A percentile compares a stretch with the other conserved stretches of the same genome.
Evolutionary conservation across 2,888 invertebrate species (phyloP).

Genomic region (Steinernema scapterisci): DNA sequence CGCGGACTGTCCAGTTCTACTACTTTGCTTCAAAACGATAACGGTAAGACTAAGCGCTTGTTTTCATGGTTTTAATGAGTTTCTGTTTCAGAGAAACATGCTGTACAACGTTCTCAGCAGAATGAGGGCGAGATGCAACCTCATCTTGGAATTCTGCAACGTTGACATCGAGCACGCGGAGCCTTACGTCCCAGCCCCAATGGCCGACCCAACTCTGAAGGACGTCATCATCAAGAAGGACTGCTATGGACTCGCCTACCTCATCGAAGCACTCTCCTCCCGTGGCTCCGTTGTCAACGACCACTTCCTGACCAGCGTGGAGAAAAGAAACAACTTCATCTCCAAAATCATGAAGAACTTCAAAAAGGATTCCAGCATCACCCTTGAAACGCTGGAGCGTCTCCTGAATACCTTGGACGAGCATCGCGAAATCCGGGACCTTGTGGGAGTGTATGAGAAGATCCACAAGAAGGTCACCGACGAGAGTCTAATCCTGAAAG

Average conservation of each 20-base stretch:
- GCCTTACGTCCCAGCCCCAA: background rate
- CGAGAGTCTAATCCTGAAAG: background rate
- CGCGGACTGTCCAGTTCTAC: background rate
- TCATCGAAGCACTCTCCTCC: slow-evolving; percentile 45
- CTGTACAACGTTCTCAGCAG: slow-evolving; percentile 15
- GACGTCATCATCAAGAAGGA: background rate
- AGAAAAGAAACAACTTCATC: slow-evolving; percentile 37
- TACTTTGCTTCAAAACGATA: background rate
- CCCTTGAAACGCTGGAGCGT: slow-evolving; percentile 44
- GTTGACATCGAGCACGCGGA: background rate
- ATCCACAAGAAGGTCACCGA: background rate
- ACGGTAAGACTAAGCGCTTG: background rate
- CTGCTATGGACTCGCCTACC: slow-evolving; percentile 34
- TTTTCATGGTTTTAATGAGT: background rate
- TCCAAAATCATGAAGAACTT: slow-evolving; percentile 34
- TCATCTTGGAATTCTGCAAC: slow-evolving; percentile 8
- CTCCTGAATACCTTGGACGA: slow-evolving; percentile 44
- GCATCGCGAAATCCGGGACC: slow-evolving; percentile 34
- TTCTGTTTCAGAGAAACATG: background rate
- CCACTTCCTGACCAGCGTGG: slow-evolving; percentile 38
- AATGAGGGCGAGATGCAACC: background rate
- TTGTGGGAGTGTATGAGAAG: background rate
- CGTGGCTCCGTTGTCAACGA: slow-evolving; percentile 45
- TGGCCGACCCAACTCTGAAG: background rate
- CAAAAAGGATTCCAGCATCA: slow-evolving; percentile 34